These are phyloP conservation scores for Spongilla lacustris DNA, from an alignment of 37 sponge, comb jelly and placozoan genomes.

Conservation along the genomic window DNA sequence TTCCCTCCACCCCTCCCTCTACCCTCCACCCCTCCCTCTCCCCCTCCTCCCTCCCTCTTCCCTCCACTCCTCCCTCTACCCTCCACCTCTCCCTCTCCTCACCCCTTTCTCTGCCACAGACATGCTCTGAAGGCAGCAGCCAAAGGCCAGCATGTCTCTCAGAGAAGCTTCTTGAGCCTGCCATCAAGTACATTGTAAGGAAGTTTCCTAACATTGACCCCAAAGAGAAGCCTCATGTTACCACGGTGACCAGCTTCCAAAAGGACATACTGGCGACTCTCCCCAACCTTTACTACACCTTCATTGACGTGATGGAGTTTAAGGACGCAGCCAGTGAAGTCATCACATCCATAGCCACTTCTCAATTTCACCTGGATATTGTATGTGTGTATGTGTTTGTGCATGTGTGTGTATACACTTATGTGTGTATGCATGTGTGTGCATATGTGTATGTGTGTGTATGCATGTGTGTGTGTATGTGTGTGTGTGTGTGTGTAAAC, in stretches of 20 bases:
- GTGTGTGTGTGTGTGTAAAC: too few species aligned
- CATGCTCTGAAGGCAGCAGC: constrained; percentile 55
- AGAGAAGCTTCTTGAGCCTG: constrained; percentile 85
- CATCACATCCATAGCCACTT: constrained; percentile 80
- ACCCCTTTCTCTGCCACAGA: constrained; percentile 14
- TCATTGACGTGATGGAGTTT: constrained; percentile 97
- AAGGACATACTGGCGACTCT: constrained; percentile 80
- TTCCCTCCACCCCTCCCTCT: neutral
- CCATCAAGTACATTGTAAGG: constrained; percentile 81
- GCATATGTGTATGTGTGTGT: neutral
- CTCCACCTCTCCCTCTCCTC: neutral
- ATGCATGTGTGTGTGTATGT: neutral
- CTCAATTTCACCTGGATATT: constrained; percentile 81
- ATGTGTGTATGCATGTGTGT: neutral
- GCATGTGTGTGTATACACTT: neutral
- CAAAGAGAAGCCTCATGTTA: constrained; percentile 65
- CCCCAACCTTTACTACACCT: constrained; percentile 83
- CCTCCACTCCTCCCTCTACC: neutral
- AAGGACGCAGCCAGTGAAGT: constrained; percentile 80
- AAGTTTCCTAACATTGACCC: constrained; percentile 92
- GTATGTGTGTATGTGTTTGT: constrained; percentile 42
- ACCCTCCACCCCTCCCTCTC: neutral
- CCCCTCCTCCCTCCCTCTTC: neutral
- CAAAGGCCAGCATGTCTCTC: constrained; percentile 80
- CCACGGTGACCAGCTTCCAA: constrained; percentile 71